phyloP scores from a whole-genome alignment of 2,888 invertebrate genomes.

The Erannis defoliaria region DNA sequence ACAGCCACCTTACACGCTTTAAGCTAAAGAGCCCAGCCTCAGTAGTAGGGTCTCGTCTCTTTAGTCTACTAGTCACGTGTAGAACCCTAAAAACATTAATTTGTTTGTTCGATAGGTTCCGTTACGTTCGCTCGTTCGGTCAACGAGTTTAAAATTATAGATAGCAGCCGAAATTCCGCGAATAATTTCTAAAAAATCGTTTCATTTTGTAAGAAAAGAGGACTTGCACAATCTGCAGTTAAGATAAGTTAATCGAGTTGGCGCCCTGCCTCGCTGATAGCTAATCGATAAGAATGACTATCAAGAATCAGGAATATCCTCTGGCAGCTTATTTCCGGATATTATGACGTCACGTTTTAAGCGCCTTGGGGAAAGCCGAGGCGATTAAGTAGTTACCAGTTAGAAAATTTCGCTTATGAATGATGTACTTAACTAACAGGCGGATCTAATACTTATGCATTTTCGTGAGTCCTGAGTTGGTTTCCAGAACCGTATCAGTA shows the following conservation, averaged over 20 bases:
- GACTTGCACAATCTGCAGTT: slow-evolving; percentile 38
- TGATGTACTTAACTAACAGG: too few species aligned
- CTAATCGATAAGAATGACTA: slow-evolving; percentile 36
- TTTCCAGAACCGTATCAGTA: too few species aligned
- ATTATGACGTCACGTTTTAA: slow-evolving; percentile 13
- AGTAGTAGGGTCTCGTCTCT: too few species aligned
- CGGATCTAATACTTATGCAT: too few species aligned
- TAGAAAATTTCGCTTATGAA: neutral
- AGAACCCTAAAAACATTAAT: too few species aligned
- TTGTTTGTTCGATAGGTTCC: too few species aligned
- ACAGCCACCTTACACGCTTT: too few species aligned
- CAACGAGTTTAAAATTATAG: neutral
- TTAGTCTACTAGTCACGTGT: too few species aligned
- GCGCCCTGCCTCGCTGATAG: slow-evolving; percentile 37
- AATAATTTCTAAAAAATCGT: neutral
- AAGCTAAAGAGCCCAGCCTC: too few species aligned
- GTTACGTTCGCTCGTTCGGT: too few species aligned
- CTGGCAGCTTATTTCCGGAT: slow-evolving; percentile 23
- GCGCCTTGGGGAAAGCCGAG: neutral
- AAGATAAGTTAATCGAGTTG: slow-evolving; percentile 40
- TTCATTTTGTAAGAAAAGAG: slow-evolving; percentile 12
- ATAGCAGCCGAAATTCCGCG: neutral
- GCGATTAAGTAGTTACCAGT: neutral
- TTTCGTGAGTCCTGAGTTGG: too few species aligned
- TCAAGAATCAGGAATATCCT: slow-evolving; percentile 23